Evolutionary conservation across 2,888 invertebrate species (phyloP).

Genomic region (Xestia xanthographa): DNA sequence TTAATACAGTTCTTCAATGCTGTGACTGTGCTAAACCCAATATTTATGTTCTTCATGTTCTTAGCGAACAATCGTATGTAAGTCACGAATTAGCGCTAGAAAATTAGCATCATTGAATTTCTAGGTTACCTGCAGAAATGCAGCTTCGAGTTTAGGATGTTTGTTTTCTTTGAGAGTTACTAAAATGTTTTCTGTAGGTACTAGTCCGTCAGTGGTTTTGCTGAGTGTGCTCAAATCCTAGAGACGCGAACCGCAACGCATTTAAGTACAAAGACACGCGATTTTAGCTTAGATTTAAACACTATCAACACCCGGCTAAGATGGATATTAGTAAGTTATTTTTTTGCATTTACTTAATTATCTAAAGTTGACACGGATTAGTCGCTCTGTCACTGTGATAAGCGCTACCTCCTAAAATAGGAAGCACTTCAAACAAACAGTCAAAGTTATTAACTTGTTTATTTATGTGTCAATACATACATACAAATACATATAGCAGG

Average conservation of each 20-base stretch:
- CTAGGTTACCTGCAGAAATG: not conserved
- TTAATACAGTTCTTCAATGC: not conserved
- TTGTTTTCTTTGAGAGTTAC: not conserved
- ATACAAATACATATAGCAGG: constrained; percentile 5
- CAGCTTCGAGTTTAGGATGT: not conserved
- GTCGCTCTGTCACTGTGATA: not conserved
- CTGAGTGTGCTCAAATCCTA: not conserved
- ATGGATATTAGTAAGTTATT: no score
- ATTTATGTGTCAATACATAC: constrained; percentile 4
- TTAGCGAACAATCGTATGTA: not conserved
- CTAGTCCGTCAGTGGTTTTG: no score
- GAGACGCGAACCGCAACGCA: not conserved
- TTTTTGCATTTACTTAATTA: not conserved
- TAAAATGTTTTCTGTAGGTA: not conserved
- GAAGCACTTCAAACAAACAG: constrained; percentile 20
- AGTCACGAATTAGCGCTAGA: not conserved
- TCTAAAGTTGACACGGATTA: not conserved
- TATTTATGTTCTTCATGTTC: not conserved
- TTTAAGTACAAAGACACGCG: not conserved
- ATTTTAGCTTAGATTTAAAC: not conserved
- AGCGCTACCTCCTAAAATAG: constrained; percentile 2
- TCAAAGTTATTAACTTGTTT: constrained; percentile 18
- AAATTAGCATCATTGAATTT: not conserved
- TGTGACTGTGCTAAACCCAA: not conserved
- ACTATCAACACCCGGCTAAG: not conserved